Evolutionary conservation across 2,113 vertebrate genomes (phyloP), one percentile per base, ranked within the genome.

Genomic region (Sinocyclocheilus anshuiensis): DNA sequence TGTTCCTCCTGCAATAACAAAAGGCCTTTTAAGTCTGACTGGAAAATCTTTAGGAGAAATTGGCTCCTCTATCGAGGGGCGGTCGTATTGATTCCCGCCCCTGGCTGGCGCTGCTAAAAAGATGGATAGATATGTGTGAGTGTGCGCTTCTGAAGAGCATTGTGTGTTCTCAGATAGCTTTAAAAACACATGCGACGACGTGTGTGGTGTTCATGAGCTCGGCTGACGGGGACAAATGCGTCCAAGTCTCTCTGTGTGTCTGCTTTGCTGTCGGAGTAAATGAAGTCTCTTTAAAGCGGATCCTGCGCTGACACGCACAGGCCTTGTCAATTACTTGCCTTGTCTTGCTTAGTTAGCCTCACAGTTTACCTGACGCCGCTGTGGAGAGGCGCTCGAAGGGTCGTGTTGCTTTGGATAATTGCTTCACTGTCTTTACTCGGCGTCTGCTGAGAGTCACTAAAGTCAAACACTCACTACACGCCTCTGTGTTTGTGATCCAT

Each of bases 41-140:
- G 92, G 87, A 93, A 94, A 95, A 95, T 94, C 94, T 95, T 94
- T 94, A 93, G 92, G 91, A 94, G 93, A 93, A 94, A 94, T 95
- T 94, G 94, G 94, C 94, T 93, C 87, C 91, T 91, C 92, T 92
- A 90, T 94, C 92, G 92, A 93, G 90, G 92, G 92, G 90, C 91
- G 92, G 91, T 89, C 87, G 59, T 92, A 95, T 95, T 88, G 94
- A 95, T 95, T 91, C 91, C 90, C 90, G 94, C 93, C 93, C 89
- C 91, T 92, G 94, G 93, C 93, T 93, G 83, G 87, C 90, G 89
- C 89, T 88, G 89, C 92, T 91, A 93, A 94, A 88, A 93, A 94
- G 94, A 95, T 92, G 93, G 93, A 94, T 95, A 92, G 94, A 94
- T 94, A 93, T 93, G 92, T 94, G 93, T 94, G 93, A 85, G 90